phyloP scores from a whole-genome alignment of 2,888 invertebrate genomes.

The Drosophila fungiperda region DNA sequence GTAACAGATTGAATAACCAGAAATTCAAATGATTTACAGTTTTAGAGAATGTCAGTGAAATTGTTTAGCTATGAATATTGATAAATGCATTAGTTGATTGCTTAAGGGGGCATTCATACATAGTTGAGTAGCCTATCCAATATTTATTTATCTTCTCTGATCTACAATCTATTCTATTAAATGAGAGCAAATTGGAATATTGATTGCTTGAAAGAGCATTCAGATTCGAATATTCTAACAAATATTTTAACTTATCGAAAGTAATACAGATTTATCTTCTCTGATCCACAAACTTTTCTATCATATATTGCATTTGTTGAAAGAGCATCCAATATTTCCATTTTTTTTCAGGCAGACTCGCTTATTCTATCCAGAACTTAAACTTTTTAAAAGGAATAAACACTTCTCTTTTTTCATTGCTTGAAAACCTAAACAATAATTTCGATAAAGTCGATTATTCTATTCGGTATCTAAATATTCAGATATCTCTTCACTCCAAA shows the following conservation, averaged over 20 bases:
- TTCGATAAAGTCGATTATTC: background rate
- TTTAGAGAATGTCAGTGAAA: constrained; percentile 4
- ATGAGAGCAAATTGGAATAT: too few species aligned
- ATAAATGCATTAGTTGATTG: background rate
- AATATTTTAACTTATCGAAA: background rate
- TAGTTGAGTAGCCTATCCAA: background rate
- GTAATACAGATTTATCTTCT: background rate
- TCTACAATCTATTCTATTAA: background rate
- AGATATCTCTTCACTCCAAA: background rate
- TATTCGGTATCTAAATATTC: background rate
- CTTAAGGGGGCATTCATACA: background rate
- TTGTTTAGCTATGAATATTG: background rate
- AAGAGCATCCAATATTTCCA: too few species aligned
- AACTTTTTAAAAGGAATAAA: background rate
- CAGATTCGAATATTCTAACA: background rate
- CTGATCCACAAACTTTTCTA: too few species aligned
- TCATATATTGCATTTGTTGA: background rate
- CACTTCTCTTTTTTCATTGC: background rate
- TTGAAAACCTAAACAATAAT: background rate
- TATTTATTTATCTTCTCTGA: background rate
- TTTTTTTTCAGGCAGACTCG: background rate
- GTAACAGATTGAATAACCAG: constrained; percentile 33
- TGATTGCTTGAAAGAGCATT: too few species aligned
- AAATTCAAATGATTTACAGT: constrained; percentile 33
- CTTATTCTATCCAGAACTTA: background rate